These are phyloP conservation scores for Xestia c-nigrum DNA, from an alignment of 2,888 invertebrate genomes.

Conservation along the genomic window DNA sequence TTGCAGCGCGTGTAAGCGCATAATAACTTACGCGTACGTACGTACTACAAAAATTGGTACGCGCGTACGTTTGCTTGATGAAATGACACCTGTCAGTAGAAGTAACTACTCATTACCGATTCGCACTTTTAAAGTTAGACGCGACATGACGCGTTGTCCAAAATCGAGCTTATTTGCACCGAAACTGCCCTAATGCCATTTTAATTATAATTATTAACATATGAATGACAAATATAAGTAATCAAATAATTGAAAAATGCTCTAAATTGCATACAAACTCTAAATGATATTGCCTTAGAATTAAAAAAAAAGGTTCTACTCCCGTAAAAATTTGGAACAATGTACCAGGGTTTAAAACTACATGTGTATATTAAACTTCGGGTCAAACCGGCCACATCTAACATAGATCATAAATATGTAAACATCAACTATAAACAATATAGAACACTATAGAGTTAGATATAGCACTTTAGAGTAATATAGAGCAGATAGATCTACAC, in stretches of 20 bases:
- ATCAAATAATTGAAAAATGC: not conserved
- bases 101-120: not conserved
- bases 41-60: not conserved
- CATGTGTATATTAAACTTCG: not conserved
- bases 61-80: not conserved
- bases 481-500: conserved; percentile 34
- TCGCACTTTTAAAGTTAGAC: not conserved
- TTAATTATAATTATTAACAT: not conserved
- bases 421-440: conserved; percentile 21
- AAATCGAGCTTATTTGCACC: not conserved
- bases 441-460: conserved; percentile 11
- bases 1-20: not conserved
- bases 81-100: not conserved
- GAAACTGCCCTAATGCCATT: not conserved
- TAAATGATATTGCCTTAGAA: not conserved
- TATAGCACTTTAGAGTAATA: conserved; percentile 17
- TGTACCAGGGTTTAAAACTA: not conserved
- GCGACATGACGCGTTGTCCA: too few species aligned
- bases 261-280: not conserved
- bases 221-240: not conserved
- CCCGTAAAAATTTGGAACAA: not conserved
- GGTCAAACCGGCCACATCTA: conserved; percentile 22
- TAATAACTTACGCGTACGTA: not conserved
- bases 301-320: not conserved
- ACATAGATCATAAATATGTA: conserved; percentile 12